Evolutionary conservation across 2,797 vertebrate genomes (phyloP).

Genomic region (Falco concolor): DNA sequence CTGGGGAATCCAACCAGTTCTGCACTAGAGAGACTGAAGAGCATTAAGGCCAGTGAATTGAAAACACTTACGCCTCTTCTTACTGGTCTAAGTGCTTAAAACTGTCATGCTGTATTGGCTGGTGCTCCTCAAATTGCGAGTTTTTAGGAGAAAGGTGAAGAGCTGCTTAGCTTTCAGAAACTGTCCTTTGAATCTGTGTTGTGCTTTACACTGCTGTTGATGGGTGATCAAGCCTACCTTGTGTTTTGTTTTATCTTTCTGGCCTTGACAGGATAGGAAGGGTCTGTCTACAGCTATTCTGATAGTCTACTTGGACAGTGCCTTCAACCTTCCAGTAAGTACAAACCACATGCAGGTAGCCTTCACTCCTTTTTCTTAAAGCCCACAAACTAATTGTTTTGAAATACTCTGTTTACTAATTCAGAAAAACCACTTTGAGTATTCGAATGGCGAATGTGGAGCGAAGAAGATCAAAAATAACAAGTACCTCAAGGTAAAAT

Average conservation of each 20-base stretch:
- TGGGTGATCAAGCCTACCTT: neutral
- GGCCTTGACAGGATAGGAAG: conserved; percentile 71
- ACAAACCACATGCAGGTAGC: neutral
- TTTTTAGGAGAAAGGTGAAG: neutral
- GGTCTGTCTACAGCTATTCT: conserved; percentile 88
- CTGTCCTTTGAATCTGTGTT: neutral
- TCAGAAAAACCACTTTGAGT: conserved; percentile 87
- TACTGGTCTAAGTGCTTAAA: neutral
- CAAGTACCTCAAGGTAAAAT: conserved; percentile 81
- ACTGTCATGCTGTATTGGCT: neutral
- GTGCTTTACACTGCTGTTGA: neutral
- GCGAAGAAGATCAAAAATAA: conserved; percentile 77
- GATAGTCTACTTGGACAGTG: conserved; percentile 88
- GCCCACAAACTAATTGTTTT: neutral
- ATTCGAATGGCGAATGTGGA: conserved; percentile 77
- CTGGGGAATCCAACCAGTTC: neutral
- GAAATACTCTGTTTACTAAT: neutral
- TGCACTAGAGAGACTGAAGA: neutral
- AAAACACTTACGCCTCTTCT: neutral
- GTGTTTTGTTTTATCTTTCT: neutral
- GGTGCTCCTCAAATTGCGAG: neutral
- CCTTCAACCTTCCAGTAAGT: conserved; percentile 90
- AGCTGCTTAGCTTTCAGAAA: neutral
- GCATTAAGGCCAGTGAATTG: neutral
- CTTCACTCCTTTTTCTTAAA: neutral